Conservation (phyloP, 2,113 vertebrate genomes). For the Dromiciops gliroides region DNA sequence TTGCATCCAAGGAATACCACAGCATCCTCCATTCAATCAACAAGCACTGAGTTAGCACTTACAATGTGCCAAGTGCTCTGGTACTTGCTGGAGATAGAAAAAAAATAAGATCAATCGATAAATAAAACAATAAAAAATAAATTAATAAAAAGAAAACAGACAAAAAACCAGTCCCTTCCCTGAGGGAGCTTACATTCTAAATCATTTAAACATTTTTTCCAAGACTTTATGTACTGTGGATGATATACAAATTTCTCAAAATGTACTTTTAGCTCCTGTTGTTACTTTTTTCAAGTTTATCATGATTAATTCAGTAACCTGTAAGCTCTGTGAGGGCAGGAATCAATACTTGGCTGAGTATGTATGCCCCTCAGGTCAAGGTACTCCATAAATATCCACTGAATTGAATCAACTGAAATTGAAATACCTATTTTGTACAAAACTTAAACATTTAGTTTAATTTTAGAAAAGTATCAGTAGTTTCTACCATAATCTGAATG, state of each 20-base stretch:
- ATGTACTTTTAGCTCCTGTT: slow-evolving; percentile 33
- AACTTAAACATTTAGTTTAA: background rate
- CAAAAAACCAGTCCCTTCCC: background rate
- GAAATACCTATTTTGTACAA: background rate
- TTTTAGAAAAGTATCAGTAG: background rate
- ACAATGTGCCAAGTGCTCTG: background rate
- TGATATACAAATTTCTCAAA: background rate
- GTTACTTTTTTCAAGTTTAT: background rate
- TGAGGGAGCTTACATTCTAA: background rate
- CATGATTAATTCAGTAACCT: background rate
- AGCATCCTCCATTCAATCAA: background rate
- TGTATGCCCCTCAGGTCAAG: background rate
- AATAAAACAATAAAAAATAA: background rate
- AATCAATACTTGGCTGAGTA: background rate
- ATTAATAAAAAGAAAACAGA: background rate
- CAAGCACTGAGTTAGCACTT: background rate
- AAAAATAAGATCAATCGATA: background rate
- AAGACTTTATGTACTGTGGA: background rate
- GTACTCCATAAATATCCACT: background rate
- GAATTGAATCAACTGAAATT: background rate
- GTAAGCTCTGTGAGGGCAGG: background rate
- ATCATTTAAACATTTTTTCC: background rate
- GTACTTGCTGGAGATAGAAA: background rate
- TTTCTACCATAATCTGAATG: background rate
- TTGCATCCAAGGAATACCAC: background rate